Base-by-base conservation (phyloP, 2,797 vertebrate genomes). In the Agapornis canus region DNA sequence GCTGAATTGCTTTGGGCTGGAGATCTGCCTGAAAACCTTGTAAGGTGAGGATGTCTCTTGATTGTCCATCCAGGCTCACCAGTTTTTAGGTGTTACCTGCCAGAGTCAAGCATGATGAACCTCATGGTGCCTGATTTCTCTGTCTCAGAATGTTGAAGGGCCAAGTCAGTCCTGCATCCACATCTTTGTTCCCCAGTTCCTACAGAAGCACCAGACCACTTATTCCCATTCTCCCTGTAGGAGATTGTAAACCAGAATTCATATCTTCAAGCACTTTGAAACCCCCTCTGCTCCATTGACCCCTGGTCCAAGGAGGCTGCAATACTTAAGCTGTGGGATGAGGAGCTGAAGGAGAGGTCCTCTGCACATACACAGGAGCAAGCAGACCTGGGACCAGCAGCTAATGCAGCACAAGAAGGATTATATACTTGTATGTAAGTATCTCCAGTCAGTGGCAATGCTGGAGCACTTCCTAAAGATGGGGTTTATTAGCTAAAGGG, bases 41-140 rank as follows among this genome's bases (percentile, higher is more conserved):
- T 82, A 65, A 77, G 78, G 71, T 71, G 14, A 2, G 29, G 63
- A 64, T 89, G 57, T 89, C 43, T 94, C 72, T 89, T 86, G 86
- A 63, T 86, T 93, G 81, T 72, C 72, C 66, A 91, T 54, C 45
- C 37, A 71, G 49, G 27, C 61, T 82, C 32, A 87, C 40, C 5
- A n/a, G 42, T 78, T 96, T 89, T 73, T 48, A 70, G 84, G 75
- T 78, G 60, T 95, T 96, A 95, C 89, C 94, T 96, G 49, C 60
- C 79, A 90, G 93, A 72, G 61, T 76, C 26, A 52, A 90, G 59
- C 40, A 27, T 61, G 79, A 84, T 91, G 93, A 95, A 90, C 54
- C 48, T 86, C 35, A 27, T n/a, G n/a, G 49, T 94, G 63, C 80
- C 85, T 73, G 56, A 95, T 92, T 91, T 94, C 89, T 93, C 77